Evolutionary conservation across 2,797 vertebrate species (phyloP).

Genomic region (Tokudaia muenninki): DNA sequence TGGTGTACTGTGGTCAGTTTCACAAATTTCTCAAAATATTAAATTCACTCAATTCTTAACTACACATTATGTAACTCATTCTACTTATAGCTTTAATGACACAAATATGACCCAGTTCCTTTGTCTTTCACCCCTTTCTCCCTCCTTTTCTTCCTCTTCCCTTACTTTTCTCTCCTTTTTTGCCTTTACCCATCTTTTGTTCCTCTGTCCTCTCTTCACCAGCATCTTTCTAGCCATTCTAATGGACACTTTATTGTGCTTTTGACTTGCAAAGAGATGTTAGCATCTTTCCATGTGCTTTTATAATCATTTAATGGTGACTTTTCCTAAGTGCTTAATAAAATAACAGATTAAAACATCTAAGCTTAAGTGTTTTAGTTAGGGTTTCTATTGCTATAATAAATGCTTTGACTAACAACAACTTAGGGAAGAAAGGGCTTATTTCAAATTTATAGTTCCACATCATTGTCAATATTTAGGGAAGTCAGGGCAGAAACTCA

Average conservation of each 20-base stretch:
- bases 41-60: neutral
- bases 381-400: neutral
- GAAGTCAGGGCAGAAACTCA: neutral
- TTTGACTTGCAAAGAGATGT: neutral
- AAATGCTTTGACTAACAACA: neutral
- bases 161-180: neutral
- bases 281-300: neutral
- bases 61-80: neutral
- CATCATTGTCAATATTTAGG: neutral
- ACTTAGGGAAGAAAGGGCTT: neutral
- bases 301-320: neutral
- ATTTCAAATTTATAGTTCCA: neutral
- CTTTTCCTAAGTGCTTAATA: neutral
- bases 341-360: neutral
- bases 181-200: neutral
- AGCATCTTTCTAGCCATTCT: neutral
- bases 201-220: neutral
- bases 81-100: neutral
- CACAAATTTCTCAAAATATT: conserved; percentile 31
- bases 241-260: neutral
- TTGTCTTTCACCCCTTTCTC: neutral
- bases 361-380: neutral
- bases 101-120: neutral
- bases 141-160: neutral
- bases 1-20: neutral